Evolutionary conservation across 2,888 invertebrate genomes (phyloP).

Genomic region (Cabera pusaria): DNA sequence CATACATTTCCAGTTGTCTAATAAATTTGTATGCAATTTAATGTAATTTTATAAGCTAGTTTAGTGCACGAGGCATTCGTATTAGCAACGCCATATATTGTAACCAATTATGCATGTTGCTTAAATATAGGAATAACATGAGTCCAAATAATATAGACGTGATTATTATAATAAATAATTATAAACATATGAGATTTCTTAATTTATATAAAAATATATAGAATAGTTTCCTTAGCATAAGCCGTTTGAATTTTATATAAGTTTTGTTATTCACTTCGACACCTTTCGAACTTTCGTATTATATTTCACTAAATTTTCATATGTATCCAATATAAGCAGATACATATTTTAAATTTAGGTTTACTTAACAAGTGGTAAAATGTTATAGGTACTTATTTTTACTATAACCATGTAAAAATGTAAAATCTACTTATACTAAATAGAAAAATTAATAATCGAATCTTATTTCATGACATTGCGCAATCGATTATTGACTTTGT

Average conservation of each 20-base stretch:
- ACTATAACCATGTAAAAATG: constrained; percentile 62
- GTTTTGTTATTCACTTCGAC: no score
- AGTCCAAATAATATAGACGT: constrained; percentile 32
- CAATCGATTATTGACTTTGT: constrained; percentile 25
- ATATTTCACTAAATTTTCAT: constrained; percentile 52
- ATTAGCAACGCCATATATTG: constrained; percentile 51
- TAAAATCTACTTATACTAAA: constrained; percentile 52
- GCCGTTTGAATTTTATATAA: constrained; percentile 1
- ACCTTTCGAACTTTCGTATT: no score
- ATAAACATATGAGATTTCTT: constrained; percentile 28
- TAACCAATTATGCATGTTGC: constrained; percentile 42
- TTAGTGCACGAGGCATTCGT: constrained; percentile 9
- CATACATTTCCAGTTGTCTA: no score
- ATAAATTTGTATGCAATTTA: not conserved
- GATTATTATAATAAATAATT: constrained; percentile 30
- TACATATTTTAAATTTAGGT: constrained; percentile 57
- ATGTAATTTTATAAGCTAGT: constrained; percentile 1
- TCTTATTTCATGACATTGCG: constrained; percentile 11
- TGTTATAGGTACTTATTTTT: constrained; percentile 50
- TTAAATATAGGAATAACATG: constrained; percentile 33
- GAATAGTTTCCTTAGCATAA: constrained; percentile 8
- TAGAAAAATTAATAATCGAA: constrained; percentile 17
- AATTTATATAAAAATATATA: constrained; percentile 25
- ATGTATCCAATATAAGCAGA: constrained; percentile 49
- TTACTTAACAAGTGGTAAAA: constrained; percentile 24